Evolutionary conservation across 1,140 invertebrate species (phyloP).

Genomic region (Streblospio benedicti): DNA sequence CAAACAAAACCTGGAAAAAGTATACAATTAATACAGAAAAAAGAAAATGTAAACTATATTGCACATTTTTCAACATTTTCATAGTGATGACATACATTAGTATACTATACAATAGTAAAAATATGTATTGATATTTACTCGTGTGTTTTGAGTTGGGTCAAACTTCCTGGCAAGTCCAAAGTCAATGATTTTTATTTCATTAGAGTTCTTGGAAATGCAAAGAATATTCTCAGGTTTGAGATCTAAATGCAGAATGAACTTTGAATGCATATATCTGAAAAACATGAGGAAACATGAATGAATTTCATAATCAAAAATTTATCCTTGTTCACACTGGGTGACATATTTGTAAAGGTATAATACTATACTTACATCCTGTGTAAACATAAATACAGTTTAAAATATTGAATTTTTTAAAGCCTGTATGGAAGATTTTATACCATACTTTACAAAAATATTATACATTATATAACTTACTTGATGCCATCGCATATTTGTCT

Average conservation of each 20-base stretch:
- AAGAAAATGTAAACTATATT: neutral
- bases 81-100: too few relatives aligned
- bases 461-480: too few relatives aligned
- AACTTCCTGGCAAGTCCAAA: conserved; percentile 66
- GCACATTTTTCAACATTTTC: neutral
- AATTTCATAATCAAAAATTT: too few relatives aligned
- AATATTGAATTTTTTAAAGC: too few relatives aligned
- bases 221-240: conserved; percentile 99
- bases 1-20: conserved; percentile 61
- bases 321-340: too few relatives aligned
- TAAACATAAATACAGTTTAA: too few relatives aligned
- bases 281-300: too few relatives aligned
- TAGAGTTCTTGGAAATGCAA: conserved; percentile 96
- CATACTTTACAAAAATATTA: too few relatives aligned
- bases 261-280: conserved; percentile 82
- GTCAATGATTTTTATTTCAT: conserved; percentile 99
- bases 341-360: too few relatives aligned
- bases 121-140: neutral
- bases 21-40: neutral
- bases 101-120: too few relatives aligned
- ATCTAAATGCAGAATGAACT: conserved; percentile 84
- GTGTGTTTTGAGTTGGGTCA: conserved; percentile 3
- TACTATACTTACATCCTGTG: too few relatives aligned
- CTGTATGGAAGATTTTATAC: too few relatives aligned
- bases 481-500: conserved; percentile 83